These are phyloP conservation scores for Gymnocheta viridis DNA, from an alignment of 2,888 invertebrate genomes.

Conservation along the genomic window DNA sequence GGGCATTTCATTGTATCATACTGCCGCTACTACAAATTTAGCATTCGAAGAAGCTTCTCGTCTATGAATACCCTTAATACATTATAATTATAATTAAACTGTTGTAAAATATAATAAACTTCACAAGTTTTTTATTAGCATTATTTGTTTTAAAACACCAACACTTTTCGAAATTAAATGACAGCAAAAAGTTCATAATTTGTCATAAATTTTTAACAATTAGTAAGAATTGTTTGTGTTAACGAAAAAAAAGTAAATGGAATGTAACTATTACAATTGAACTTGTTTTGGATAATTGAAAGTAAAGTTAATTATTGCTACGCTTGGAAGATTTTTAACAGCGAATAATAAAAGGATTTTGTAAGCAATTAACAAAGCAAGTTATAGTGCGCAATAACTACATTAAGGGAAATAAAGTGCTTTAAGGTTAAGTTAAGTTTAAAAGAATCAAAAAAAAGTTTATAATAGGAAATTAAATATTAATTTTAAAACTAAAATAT, in stretches of 20 bases:
- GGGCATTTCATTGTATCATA: not conserved
- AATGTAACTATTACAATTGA: slow-evolving; percentile 53
- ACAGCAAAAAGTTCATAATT: slow-evolving; percentile 52
- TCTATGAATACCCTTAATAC: not conserved
- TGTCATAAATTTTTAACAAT: slow-evolving; percentile 64
- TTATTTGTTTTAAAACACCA: not conserved
- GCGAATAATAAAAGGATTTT: slow-evolving; percentile 13
- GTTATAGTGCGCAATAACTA: not conserved
- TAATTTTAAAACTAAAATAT: no score
- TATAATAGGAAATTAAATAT: no score
- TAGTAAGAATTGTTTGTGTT: slow-evolving; percentile 39
- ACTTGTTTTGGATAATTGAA: slow-evolving; percentile 61
- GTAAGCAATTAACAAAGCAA: not conserved
- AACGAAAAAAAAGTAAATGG: slow-evolving; percentile 26
- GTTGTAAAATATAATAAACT: not conserved
- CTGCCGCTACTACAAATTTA: not conserved
- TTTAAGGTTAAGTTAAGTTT: no score
- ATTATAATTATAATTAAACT: not conserved
- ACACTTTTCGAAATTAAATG: slow-evolving; percentile 34
- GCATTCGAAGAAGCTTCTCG: not conserved
- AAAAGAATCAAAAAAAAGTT: no score
- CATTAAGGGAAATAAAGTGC: not conserved
- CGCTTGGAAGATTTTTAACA: slow-evolving; percentile 35
- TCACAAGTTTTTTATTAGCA: not conserved
- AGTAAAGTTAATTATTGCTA: slow-evolving; percentile 44